phyloP scores from a whole-genome alignment of 2,888 invertebrate species.

The Andrena trimmerana region DNA sequence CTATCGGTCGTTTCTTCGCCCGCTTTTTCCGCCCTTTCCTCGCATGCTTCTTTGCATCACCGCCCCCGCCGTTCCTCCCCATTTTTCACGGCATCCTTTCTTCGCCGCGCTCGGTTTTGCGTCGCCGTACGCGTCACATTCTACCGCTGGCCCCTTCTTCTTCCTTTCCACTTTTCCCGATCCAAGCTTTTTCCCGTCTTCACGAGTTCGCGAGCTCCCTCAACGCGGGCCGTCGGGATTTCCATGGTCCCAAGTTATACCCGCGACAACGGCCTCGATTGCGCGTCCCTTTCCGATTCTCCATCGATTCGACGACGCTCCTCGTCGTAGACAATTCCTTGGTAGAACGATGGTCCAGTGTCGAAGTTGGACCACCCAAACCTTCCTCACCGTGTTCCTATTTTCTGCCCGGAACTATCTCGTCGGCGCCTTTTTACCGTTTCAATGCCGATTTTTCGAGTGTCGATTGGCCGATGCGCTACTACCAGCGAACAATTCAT shows the following conservation, averaged over 20 bases:
- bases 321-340: background rate
- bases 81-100: background rate
- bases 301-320: background rate
- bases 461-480: too few species aligned
- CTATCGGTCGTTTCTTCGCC: conserved; percentile 3
- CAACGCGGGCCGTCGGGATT: background rate
- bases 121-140: background rate
- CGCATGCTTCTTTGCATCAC: conserved; percentile 8
- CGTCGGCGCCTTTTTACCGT: too few species aligned
- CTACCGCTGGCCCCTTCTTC: background rate
- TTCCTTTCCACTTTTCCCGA: background rate
- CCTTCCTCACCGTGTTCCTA: too few species aligned
- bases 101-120: conserved; percentile 2
- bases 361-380: too few species aligned
- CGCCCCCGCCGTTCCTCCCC: conserved; percentile 6
- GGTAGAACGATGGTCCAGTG: too few species aligned
- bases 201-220: background rate
- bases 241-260: background rate
- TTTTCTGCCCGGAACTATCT: too few species aligned
- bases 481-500: too few species aligned
- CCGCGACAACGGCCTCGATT: background rate
- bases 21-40: background rate
- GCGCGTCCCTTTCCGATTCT: background rate
- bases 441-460: too few species aligned
- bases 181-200: background rate